Base-by-base conservation (phyloP, 2,888 invertebrate genomes). In the Clepsis dumicolana region DNA sequence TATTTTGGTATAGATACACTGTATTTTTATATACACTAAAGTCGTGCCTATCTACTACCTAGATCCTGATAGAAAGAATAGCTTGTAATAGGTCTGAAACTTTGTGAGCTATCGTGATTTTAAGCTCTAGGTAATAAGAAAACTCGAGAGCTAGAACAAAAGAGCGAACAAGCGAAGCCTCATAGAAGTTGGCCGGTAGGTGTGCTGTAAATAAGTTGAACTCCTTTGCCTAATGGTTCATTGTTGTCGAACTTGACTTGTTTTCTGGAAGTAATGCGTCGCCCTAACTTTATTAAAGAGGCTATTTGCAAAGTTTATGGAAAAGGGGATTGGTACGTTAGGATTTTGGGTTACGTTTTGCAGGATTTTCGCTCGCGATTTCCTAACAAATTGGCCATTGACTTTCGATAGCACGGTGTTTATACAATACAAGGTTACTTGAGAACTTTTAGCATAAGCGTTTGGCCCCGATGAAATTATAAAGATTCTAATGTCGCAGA, bases 181-280 rank as follows among this genome's bases (percentile, higher is more conserved):
- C 60, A 16, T 50, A 25, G 61, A 53, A 64, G 52, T 67, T 65
- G 65, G 52, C 66, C 16, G 63, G 56, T 67, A 79, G 73, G 74
- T 78, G 80, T 78, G 80, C 80, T 80, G 85, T 89, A 88, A 89
- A 88, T 88, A 88, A 87, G 81, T 81, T 79, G 75, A 81, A 81
- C 85, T 82, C 83, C 66, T 70, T 83, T 85, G 85, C 80, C 80
- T 87, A 87, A 88, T 86, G 88, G 84, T 72, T 80, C 84, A 81
- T 80, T 80, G 77, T 75, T 76, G 79, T 80, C 80, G 77, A 83
- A 85, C 80, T 74, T 80, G 75, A 77, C 79, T 82, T 80, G 77
- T 79, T 67, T 67, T 65, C 64, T 68, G 70, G 66, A 60, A 65
- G 69, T 64, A 65, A 69, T 63, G 68, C 59, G 72, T 66, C 60